Evolutionary conservation across 2,888 invertebrate genomes (phyloP), one percentile per base, ranked within the genome.

Genomic region (Priocnemis perturbator): DNA sequence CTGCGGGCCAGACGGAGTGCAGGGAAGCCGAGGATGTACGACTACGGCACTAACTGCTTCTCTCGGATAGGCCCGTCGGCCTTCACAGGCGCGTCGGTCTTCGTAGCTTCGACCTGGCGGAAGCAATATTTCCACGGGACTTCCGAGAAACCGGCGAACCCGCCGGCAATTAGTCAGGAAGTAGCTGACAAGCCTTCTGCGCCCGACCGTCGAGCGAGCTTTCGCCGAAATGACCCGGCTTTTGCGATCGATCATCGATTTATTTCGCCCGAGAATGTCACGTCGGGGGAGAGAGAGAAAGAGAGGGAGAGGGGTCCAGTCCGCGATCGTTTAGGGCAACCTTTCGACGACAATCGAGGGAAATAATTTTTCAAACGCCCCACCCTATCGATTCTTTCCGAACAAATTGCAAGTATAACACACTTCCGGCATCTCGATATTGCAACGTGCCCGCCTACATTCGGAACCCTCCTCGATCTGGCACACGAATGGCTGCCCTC

Each of bases 111-210:
- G 74, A 78, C 68, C 76, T 67, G 37, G 58, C 81, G 80, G 81
- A 81, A 84, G 83, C 79, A 78, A 85, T 84, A 85, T 83, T 84
- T 85, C 83, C 81, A 77, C 69, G 72, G 71, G 75, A 82, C 77
- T 84, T 82, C 83, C 82, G 74, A 71, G 76, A 67, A 77, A 76
- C 81, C 21, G 73, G 77, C 72, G 17, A 73, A 79, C 75, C 74
- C 79, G 71, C 74, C 76, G 80, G 85, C 84, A 84, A 84, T 84
- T 84, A 84, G 83, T 81, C 83, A 83, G 83, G 83, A 85, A 83
- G 85, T 83, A 78, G 81, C 79, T 77, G 82, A 81, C 83, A 80
- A 80, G 81, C 82, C 82, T 82, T 75, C 77, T 76, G 79, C 37
- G 37, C 77, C 57, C 79, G 77, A 67, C 60, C 72, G 26, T 52